Base-by-base conservation (phyloP, 1,140 invertebrate genomes). In the Cepaea nemoralis region DNA sequence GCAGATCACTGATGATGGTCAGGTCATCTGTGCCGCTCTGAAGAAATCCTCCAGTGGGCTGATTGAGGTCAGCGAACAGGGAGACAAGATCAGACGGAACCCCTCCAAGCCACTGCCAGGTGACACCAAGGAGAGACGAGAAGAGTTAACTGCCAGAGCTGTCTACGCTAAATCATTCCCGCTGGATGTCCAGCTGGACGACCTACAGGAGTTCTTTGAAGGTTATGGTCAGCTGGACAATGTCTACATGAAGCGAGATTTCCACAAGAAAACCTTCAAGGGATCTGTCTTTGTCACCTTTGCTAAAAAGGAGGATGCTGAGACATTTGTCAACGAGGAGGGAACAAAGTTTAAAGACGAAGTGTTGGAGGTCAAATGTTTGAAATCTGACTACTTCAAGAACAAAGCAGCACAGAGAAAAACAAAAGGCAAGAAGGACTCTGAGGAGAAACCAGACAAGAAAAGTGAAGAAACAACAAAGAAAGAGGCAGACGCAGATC, bases 281-380 rank as follows among this genome's bases (percentile, higher is more conserved):
- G 97, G 97, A 63, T 98, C 97, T 12, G 94, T 97, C 73, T 97
- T 97, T 92, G 93, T 95, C 33, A 95, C 95, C 2, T 98, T 97
- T 87, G 93, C 94, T 85, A 95, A 93, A 40, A 92, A 94, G 74
- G 96, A 97, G 75, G 93, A 94, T 85, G 94, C 94, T 24, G 94
- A 95, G 84, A 91, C 92, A 66, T 95, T 95, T 86, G 89, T 96
- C 76, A 93, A 93, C 31, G 86, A 90, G 37, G 94, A 94, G 84
- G 92, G 92, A 42, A 85, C 96, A 0, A 95, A 96, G 89, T 96
- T 94, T 91, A 93, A 94, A 35, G 95, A 96, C 2, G 71, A 48
- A n/a, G 84, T 84, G 77, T 84, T 87, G 93, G 24, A 45, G 22
- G 94, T 78, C 95, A 97, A 93, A 80, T 94, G 94, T 84, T 95